phyloP scores from a whole-genome alignment of 2,113 vertebrate species.

The Cheirogaleus medius region DNA sequence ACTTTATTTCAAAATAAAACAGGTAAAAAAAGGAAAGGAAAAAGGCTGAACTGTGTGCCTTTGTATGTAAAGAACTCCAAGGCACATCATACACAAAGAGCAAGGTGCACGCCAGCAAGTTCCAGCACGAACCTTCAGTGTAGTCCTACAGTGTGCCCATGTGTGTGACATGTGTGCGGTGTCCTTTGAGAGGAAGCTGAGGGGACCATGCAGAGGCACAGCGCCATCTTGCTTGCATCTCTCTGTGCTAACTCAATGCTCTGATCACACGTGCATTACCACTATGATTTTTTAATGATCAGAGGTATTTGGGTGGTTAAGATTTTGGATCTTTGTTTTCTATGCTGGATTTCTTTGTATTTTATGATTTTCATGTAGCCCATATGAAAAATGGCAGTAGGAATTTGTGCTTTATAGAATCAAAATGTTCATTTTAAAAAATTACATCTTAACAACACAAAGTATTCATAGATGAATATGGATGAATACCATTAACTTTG shows the following conservation, averaged over 20 bases:
- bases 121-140: rapidly evolving
- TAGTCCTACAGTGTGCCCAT: rapidly evolving
- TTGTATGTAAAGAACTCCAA: neutral
- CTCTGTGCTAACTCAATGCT: neutral
- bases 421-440: neutral
- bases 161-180: rapidly evolving
- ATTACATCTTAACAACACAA: neutral
- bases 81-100: neutral
- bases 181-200: neutral
- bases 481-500: neutral
- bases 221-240: neutral
- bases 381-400: neutral
- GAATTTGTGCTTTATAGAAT: neutral
- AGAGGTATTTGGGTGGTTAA: neutral
- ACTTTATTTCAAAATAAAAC: neutral
- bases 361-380: neutral
- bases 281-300: neutral
- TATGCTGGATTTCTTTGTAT: neutral
- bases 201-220: rapidly evolving
- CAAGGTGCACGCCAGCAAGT: neutral
- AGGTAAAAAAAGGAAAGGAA: neutral
- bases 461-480: neutral
- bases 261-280: rapidly evolving
- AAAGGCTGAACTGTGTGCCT: neutral
- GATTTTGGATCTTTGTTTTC: neutral